Percentiles rank a stretch among this genome's conserved stretches.
Evolutionary conservation across 23 tunicate species (phyloP).

Genomic region (Ascidia mentula): DNA sequence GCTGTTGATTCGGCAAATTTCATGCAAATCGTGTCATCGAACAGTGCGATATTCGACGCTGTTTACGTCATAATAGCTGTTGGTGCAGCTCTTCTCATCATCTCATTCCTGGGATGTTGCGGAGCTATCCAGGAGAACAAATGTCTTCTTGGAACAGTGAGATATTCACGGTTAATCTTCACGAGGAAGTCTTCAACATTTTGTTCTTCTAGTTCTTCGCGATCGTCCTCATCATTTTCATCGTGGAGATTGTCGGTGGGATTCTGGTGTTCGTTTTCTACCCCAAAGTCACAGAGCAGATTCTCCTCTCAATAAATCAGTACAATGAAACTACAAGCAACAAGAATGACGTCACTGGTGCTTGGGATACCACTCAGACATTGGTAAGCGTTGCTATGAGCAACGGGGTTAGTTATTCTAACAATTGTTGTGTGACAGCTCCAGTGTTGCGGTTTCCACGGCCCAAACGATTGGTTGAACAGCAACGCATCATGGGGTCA

Average conservation of each 20-base stretch:
- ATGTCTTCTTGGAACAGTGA: constrained; percentile 73
- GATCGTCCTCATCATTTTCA: constrained; percentile 72
- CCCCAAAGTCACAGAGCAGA: constrained; percentile 26
- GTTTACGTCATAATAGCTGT: constrained; percentile 86
- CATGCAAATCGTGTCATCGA: constrained; percentile 30
- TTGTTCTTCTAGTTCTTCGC: constrained; percentile 63
- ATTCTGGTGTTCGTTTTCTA: constrained; percentile 54
- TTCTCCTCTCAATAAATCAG: constrained; percentile 15
- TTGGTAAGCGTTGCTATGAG: constrained; percentile 16
- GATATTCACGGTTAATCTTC: constrained; percentile 4
- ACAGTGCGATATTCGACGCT: constrained; percentile 61
- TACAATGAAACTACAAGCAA: constrained; percentile 14
- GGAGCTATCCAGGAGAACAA: constrained; percentile 90
- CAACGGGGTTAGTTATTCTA: neutral
- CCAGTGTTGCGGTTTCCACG: constrained; percentile 74
- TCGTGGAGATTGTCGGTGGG: constrained; percentile 67
- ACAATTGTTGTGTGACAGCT: constrained; percentile 23
- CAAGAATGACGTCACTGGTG: constrained; percentile 30
- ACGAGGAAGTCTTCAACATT: no score
- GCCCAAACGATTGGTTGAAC: constrained; percentile 24
- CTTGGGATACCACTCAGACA: constrained; percentile 66
- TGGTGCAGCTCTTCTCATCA: constrained; percentile 56
- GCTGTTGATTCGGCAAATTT: constrained; percentile 57
- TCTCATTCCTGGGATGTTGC: constrained; percentile 90
- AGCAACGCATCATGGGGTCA: neutral